Base-by-base conservation (phyloP, 2,113 vertebrate species). In the Reinhardtius hippoglossoides region DNA sequence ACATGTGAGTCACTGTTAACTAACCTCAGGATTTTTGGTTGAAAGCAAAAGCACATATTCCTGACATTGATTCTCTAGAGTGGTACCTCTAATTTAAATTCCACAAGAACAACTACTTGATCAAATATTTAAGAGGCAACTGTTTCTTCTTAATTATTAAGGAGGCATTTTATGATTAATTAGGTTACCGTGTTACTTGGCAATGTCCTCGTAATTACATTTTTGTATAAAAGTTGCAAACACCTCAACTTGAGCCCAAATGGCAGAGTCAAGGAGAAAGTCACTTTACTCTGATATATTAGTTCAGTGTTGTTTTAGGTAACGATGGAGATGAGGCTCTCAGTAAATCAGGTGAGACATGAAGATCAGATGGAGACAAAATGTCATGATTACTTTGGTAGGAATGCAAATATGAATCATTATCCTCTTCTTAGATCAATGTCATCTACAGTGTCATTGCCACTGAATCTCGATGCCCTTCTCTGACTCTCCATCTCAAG, bases 121-220 rank as follows among this genome's bases (percentile, higher is more conserved):
- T 42, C 1, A 42, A 42, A 2, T 54, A 54, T n/a, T 54, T 8
- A 50, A 20, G 48, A 20, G 48, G 48, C 16, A 6, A 20, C 18
- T 50, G 12, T 20, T 58, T 46, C 14, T 76, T 52, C 26, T 58
- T 83, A 73, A 82, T 73, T 66, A 80, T 59, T 4, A 57, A 24
- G 60, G 15, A 62, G 23, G 3, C 40, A 65, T 76, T 60, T 74
- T 12, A 14, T 57, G 35, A 67, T 71, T 71, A 65, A 81, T 71
- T 71, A 31, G 55, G 24, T 55, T 60, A 62, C 68, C 37, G 52
- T 80, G 44, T 26, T 48, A 55, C 27, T 74, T 67, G 6, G 21
- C 44, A 21, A 31, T 74, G 40, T 60, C 74, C 46, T 50, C 46
- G 15, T 18, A 7, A 50, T 7, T 50, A 42, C 40, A 42, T 42